A percentile compares a stretch with the other conserved stretches of the same genome.
Evolutionary conservation across 2,797 vertebrate species (phyloP).

Genomic region (Sebastes diploproa): DNA sequence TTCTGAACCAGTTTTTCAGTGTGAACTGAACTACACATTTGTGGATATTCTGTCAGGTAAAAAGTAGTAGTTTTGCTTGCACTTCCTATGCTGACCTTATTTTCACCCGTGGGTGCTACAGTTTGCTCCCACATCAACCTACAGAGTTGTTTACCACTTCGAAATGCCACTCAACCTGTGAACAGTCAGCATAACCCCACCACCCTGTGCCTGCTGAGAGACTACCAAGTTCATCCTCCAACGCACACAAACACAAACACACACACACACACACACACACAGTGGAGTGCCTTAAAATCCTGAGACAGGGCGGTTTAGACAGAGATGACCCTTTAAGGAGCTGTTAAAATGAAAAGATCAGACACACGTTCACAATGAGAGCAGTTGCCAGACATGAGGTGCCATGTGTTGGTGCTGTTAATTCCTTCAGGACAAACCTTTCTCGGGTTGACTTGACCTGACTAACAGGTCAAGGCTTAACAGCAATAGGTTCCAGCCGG

Average conservation of each 20-base stretch:
- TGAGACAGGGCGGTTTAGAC: constrained; percentile 36
- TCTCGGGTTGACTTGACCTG: constrained; percentile 15
- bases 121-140: constrained; percentile 24
- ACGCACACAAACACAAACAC: neutral
- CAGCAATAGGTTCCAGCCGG: neutral
- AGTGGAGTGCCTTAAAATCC: neutral
- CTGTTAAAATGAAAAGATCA: neutral
- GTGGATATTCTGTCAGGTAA: neutral
- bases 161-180: constrained; percentile 38
- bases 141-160: constrained; percentile 54
- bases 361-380: neutral
- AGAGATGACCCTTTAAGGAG: constrained; percentile 52
- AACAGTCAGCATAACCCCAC: constrained; percentile 24
- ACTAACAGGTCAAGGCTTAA: constrained; percentile 13
- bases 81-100: neutral
- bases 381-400: constrained; percentile 1
- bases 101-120: constrained; percentile 26
- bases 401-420: constrained; percentile 11
- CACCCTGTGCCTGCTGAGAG: constrained; percentile 16
- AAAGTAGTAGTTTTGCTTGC: neutral
- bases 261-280: neutral
- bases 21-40: neutral
- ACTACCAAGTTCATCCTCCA: constrained; percentile 9
- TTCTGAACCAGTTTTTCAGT: neutral
- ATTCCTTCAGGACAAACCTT: constrained; percentile 23